phyloP scores from a whole-genome alignment of 2,797 vertebrate genomes.

The Neosilurus hyrtlii region DNA sequence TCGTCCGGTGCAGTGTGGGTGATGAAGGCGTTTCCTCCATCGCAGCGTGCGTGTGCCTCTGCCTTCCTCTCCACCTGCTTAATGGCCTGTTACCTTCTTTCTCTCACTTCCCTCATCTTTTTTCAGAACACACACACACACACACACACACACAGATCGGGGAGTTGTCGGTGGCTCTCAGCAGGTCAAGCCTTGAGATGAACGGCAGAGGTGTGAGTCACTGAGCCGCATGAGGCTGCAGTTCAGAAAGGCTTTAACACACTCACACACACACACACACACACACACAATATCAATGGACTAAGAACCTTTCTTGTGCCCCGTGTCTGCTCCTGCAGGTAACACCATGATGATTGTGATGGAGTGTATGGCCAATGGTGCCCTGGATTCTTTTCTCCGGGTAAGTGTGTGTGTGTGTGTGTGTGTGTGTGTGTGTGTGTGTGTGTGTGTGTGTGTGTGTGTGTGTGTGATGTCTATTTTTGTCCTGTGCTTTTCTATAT shows the following conservation, averaged over 20 bases:
- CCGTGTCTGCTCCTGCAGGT: constrained; percentile 67
- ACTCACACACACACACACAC: constrained; percentile 23
- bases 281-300: neutral
- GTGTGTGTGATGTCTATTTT: neutral
- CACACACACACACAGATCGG: neutral
- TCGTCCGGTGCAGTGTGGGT: constrained; percentile 4
- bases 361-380: constrained; percentile 86
- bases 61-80: constrained; percentile 17
- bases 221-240: neutral
- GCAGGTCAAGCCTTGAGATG: constrained; percentile 13
- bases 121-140: neutral
- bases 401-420: constrained; percentile 65
- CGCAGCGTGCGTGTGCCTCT: constrained; percentile 29
- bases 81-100: constrained; percentile 11
- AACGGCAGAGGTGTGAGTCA: constrained; percentile 22
- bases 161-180: constrained; percentile 6
- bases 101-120: constrained; percentile 18
- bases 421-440: constrained; percentile 13
- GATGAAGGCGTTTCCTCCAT: constrained; percentile 18
- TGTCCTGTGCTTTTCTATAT: neutral
- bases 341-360: constrained; percentile 91
- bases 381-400: constrained; percentile 89
- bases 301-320: neutral
- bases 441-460: neutral
- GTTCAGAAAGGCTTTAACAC: constrained; percentile 10